Evolutionary conservation across 1,140 invertebrate genomes (phyloP).

Genomic region (Alviniconcha marisindica): DNA sequence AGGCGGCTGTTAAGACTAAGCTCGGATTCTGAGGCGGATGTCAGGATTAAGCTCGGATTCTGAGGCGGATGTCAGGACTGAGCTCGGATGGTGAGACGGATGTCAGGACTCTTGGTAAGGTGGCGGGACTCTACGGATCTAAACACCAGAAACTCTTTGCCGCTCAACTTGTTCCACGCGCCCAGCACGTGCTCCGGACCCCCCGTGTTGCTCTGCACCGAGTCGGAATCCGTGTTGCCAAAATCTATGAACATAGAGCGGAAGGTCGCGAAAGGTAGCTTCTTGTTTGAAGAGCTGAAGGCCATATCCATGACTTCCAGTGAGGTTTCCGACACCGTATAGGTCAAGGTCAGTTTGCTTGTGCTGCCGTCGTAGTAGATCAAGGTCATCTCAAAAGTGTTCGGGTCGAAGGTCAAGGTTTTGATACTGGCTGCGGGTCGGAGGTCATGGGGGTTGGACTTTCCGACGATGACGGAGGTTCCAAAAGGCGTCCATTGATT

Average conservation of each 20-base stretch:
- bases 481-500: not conserved
- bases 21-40: no score
- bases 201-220: constrained; percentile 22
- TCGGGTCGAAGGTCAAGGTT: constrained; percentile 3
- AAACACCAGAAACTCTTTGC: constrained; percentile 22
- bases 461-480: constrained; percentile 16
- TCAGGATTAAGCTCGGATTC: not conserved
- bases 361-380: constrained; percentile 35
- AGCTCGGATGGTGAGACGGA: constrained; percentile 15
- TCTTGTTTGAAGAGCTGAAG: not conserved
- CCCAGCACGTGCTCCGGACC: constrained; percentile 29
- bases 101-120: constrained; percentile 29
- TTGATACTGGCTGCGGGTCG: not conserved
- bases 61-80: not conserved
- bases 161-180: not conserved
- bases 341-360: constrained; percentile 27
- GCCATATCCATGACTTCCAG: not conserved
- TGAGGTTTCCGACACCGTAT: not conserved
- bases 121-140: constrained; percentile 22
- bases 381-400: constrained; percentile 14
- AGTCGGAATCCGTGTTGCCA: constrained; percentile 34
- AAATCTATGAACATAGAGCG: constrained; percentile 36
- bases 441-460: not conserved
- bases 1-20: no score
- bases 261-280: constrained; percentile 5